Percentiles rank a stretch among this genome's conserved stretches.
phyloP scores from a whole-genome alignment of 2,113 vertebrate species.

The Phalacrocorax aristotelis region DNA sequence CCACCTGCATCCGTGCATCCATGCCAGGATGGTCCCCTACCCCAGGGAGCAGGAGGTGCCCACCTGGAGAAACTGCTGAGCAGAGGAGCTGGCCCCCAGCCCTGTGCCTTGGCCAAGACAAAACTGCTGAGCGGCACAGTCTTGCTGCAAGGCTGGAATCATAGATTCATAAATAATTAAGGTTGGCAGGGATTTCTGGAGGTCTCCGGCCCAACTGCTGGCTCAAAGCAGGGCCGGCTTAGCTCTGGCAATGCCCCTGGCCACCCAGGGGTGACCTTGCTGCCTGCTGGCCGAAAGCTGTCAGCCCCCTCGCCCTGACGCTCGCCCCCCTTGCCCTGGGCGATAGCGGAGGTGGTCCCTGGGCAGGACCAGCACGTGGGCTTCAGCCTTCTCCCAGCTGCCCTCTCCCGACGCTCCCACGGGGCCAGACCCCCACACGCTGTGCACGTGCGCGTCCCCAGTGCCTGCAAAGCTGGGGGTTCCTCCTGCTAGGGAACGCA shows the following conservation, averaged over 20 bases:
- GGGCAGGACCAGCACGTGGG: not conserved
- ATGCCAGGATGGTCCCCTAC: not conserved
- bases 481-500: not conserved
- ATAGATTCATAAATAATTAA: not conserved
- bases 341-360: accelerated
- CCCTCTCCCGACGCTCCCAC: not conserved
- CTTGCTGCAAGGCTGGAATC: not conserved
- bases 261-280: not conserved
- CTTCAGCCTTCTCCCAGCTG: not conserved
- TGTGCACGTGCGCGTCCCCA: accelerated
- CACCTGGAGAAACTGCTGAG: not conserved
- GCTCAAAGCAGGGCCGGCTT: not conserved
- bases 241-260: not conserved
- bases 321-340: not conserved
- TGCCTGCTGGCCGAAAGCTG: not conserved
- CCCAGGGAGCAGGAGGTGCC: not conserved
- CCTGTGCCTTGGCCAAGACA: not conserved
- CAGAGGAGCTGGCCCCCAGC: not conserved
- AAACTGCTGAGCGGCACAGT: not conserved
- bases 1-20: too few species aligned
- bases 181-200: not conserved
- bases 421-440: not conserved
- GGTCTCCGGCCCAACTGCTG: not conserved
- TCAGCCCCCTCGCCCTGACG: not conserved
- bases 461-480: not conserved